A percentile compares a stretch with the other conserved stretches of the same genome.
phyloP scores from a whole-genome alignment of 2,113 vertebrate species.

The Eublepharis macularius region DNA sequence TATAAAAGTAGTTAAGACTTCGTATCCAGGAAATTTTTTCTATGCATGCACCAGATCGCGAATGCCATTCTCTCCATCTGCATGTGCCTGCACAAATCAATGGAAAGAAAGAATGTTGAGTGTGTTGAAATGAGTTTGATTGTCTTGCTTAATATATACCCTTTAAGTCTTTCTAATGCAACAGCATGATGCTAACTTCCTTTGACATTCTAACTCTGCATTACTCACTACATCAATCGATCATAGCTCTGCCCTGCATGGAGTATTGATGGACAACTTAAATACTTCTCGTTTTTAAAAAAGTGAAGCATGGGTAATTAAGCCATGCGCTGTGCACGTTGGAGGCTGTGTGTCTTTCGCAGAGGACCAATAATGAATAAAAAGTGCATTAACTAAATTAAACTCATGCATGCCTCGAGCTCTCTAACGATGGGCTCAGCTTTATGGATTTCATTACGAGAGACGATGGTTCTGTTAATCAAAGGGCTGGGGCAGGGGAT shows the following conservation, averaged over 20 bases:
- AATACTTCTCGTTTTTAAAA: conserved; percentile 65
- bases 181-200: neutral
- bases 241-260: conserved; percentile 41
- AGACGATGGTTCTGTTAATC: conserved; percentile 49
- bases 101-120: conserved; percentile 21
- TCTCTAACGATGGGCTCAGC: conserved; percentile 57
- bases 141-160: neutral
- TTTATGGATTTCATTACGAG: conserved; percentile 67
- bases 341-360: conserved; percentile 63
- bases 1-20: conserved; percentile 24
- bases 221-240: conserved; percentile 41
- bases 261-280: conserved; percentile 70
- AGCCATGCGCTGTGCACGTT: conserved; percentile 69
- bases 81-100: accelerated
- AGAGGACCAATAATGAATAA: conserved; percentile 73
- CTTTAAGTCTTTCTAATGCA: conserved; percentile 2
- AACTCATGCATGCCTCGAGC: conserved; percentile 63
- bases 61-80: neutral
- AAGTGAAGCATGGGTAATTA: conserved; percentile 75
- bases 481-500: conserved; percentile 58
- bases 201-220: conserved; percentile 46
- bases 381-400: conserved; percentile 79
- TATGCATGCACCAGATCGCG: neutral
- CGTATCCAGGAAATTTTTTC: neutral
- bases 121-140: conserved; percentile 34